Evolutionary conservation across 2,113 vertebrate species (phyloP), one percentile per base, ranked within the genome.

Genomic region (Phasianus colchicus): DNA sequence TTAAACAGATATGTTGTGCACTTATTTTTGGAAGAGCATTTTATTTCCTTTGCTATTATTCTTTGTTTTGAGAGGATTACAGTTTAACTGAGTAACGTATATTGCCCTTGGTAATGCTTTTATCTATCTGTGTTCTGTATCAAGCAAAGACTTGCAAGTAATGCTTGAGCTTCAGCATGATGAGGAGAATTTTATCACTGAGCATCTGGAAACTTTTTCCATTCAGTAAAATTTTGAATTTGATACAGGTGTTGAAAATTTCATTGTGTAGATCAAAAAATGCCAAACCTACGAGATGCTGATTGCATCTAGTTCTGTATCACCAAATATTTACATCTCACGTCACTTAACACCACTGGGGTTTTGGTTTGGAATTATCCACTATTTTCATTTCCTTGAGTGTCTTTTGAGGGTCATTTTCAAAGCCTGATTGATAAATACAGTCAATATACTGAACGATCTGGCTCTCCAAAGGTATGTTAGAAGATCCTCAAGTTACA

Each of bases 131-230:
- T 42, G 72, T 80, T 75, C 91, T 87, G 29, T 83, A 60, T 93
- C 69, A 77, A 91, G 91, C 32, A 52, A 89, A 91, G 72, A 91
- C 85, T 85, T 93, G 69, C 38, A 57, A 64, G 40, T 57, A 54
- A 67, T 71, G 67, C 21, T 77, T 8, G 10, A 77, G 52, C 50
- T 93, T 58, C 58, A 66, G 66, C 30, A 2, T 71, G 60, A 36
- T 85, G 67, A 72, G 25, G 50, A 24, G 38, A 73, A 34, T 47
- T 20, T 43, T 88, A 88, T 85, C 42, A 30, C 45, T 85, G 67
- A 85, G 50, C 72, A 67, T 80, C 72, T 88, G 42, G 60, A 87
- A 92, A 93, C 34, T 58, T 66, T 57, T 94, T 93, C 43, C 65
- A 20, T 72, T 95, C 42, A 80, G 20, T 67, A 47, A 63, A 87